A percentile compares a stretch with the other conserved stretches of the same genome.
phyloP scores from a whole-genome alignment of 2,888 invertebrate genomes.

The Chrysolina haemoptera region DNA sequence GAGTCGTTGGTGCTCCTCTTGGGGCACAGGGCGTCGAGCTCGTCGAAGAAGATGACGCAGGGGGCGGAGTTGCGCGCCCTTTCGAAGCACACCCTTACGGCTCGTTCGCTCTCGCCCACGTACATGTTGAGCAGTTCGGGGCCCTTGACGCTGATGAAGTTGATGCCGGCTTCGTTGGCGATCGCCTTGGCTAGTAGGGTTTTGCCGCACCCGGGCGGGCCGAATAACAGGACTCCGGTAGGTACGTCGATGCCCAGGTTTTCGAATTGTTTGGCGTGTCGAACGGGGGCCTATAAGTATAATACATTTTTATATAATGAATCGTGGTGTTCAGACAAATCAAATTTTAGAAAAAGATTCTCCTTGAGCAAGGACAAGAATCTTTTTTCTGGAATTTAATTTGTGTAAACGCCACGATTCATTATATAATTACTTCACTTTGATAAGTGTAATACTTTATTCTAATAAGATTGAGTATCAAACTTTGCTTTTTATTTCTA shows the following conservation, averaged over 20 bases:
- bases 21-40: constrained; percentile 96
- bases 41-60: constrained; percentile 99
- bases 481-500: too few relatives aligned
- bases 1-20: constrained; percentile 72
- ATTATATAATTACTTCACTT: too few relatives aligned
- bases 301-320: background rate
- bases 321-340: too few relatives aligned
- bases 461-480: too few relatives aligned
- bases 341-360: too few relatives aligned
- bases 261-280: constrained; percentile 85
- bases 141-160: constrained; percentile 99
- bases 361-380: too few relatives aligned
- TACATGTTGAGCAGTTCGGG: constrained; percentile 99
- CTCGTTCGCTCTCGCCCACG: constrained; percentile 98
- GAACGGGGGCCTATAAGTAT: constrained; percentile 84
- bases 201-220: constrained; percentile 98
- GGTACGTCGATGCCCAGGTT: constrained; percentile 85
- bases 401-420: too few relatives aligned
- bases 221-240: constrained; percentile 93
- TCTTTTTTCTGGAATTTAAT: too few relatives aligned
- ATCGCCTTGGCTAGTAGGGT: constrained; percentile 98
- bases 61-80: constrained; percentile 96
- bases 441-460: too few relatives aligned
- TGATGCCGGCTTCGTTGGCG: constrained; percentile 98
- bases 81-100: constrained; percentile 96